Conservation (phyloP, 2,888 invertebrate species). For the Campoplex nolae region DNA sequence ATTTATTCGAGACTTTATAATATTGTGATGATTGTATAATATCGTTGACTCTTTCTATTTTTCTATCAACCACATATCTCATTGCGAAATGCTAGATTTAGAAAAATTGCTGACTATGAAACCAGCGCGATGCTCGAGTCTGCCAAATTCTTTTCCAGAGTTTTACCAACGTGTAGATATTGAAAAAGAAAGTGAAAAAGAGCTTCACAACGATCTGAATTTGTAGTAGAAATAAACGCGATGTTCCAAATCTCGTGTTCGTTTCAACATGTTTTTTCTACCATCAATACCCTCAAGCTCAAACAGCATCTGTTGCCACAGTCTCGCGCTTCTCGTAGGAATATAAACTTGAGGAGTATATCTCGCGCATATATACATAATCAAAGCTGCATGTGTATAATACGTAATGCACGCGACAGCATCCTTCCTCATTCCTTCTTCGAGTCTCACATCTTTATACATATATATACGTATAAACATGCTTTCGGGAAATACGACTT, state of each 20-base stretch:
- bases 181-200: neutral
- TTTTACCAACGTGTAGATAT: neutral
- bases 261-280: conserved; percentile 1
- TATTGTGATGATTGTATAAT: neutral
- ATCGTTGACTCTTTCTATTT: no score
- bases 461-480: conserved; percentile 6
- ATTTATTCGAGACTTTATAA: neutral
- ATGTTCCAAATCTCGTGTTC: neutral
- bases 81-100: neutral
- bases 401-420: conserved; percentile 47
- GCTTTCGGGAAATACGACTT: conserved; percentile 65
- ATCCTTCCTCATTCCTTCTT: conserved; percentile 43
- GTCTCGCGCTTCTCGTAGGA: conserved; percentile 21
- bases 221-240: neutral
- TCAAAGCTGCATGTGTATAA: conserved; percentile 18
- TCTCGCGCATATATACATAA: conserved; percentile 2
- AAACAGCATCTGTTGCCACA: conserved; percentile 22
- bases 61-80: no score
- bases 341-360: conserved; percentile 40
- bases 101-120: neutral
- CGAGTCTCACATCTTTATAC: conserved; percentile 34
- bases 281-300: neutral
- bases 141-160: neutral
- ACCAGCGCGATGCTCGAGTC: neutral
- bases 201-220: neutral